Evolutionary conservation across 2,113 vertebrate genomes (phyloP).

Genomic region (Jacana jacana): DNA sequence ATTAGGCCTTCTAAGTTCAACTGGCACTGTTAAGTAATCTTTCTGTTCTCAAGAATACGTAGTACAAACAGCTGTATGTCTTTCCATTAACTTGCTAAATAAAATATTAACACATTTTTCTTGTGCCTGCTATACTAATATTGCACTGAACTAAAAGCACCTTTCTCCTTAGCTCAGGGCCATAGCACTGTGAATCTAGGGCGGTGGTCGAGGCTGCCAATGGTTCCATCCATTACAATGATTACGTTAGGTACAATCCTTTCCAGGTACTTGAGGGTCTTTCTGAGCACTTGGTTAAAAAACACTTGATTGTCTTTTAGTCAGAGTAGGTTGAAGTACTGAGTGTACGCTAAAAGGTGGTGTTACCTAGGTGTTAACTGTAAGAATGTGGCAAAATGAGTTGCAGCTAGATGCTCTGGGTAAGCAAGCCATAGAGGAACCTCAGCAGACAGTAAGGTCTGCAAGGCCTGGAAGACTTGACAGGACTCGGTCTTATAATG

Average conservation of each 20-base stretch:
- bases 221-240: background rate
- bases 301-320: background rate
- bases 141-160: background rate
- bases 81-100: slow-evolving; percentile 62
- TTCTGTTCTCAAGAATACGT: slow-evolving; percentile 39
- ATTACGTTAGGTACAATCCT: background rate
- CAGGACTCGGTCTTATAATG: background rate
- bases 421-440: background rate
- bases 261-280: background rate
- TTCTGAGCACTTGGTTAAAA: background rate
- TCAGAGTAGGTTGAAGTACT: background rate
- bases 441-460: background rate
- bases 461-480: background rate
- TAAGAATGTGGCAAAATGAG: background rate
- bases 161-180: background rate
- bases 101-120: slow-evolving; percentile 67
- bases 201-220: background rate
- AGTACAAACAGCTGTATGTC: slow-evolving; percentile 60
- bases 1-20: slow-evolving; percentile 23
- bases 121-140: slow-evolving; percentile 59
- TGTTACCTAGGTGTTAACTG: background rate
- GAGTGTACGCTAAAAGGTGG: background rate
- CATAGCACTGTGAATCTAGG: background rate
- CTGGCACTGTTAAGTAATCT: slow-evolving; percentile 33
- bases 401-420: background rate